Evolutionary conservation across 1,140 invertebrate genomes (phyloP), one percentile per base, ranked within the genome.

Genomic region (Drosophila simulans): DNA sequence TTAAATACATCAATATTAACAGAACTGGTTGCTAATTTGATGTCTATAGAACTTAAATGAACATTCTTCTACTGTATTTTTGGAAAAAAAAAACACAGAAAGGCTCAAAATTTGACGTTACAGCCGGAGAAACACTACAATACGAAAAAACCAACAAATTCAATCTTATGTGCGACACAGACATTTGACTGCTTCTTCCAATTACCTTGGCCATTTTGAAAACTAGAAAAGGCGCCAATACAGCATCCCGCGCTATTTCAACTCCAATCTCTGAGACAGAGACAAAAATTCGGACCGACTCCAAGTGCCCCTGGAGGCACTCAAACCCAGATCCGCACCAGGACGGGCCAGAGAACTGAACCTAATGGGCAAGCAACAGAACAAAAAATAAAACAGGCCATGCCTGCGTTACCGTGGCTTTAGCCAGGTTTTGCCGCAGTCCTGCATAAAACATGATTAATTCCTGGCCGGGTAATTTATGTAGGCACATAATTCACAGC

Each of bases 401-500:
- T 8, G 59, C 56, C 11, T 48, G 17, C 43, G 43, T 39, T 17
- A 43, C 42, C n/a, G 42, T 20, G 59, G 35, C 46, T 71, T 65
- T 49, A 57, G 42, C 34, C 51, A 46, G 49, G 64, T 51, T 70
- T 31, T 39, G 64, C 31, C 46, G 64, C 66, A 72, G 79, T 83
- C 83, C 83, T 88, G 83, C 83, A 88, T 80, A 88, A 88, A 89
- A 88, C 89, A 88, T 88, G 84, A 88, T 88, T 88, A 88, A 88
- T 88, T 88, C 85, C 84, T 88, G 71, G 80, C 59, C 80, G 64
- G 85, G 86, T 88, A 88, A 88, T 89, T 88, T 88, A 88, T 88
- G 84, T 89, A 88, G 84, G 89, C 84, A 88, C 84, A 88, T 88
- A 88, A 88, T 88, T 88, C 84, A 88, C 84, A 88, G 84, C 84